Base-by-base conservation (phyloP, 2,888 invertebrate species). In the Heterodera filipjevi region DNA sequence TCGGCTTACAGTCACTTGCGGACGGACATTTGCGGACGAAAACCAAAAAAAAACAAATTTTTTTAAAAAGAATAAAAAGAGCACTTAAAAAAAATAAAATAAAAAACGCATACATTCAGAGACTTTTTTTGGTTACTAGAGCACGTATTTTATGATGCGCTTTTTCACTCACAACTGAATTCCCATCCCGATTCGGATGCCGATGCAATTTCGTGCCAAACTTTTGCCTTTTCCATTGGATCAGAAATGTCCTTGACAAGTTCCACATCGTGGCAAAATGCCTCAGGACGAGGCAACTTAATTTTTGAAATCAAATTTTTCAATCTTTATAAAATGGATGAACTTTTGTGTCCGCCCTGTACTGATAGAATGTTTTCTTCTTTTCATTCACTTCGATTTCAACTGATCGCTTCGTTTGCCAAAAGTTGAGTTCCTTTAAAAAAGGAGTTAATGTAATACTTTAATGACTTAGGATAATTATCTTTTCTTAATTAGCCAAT, bases 121-220 rank as follows among this genome's bases (percentile, higher is more conserved):
- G n/a, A n/a, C n/a, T n/a, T n/a, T n/a, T n/a, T n/a, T n/a, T n/a
- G n/a, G n/a, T n/a, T n/a, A n/a, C n/a, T n/a, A n/a, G n/a, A n/a
- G n/a, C n/a, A n/a, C n/a, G n/a, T n/a, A n/a, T n/a, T n/a, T 39
- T 10, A 6, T 39, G 10, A 10, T 39, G 5, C 39, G 39, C 39
- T 39, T 39, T 39, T 10, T 39, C 39, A 49, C 73, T 96, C 92
- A 0, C 94, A 93, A 0, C 95, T 95, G 90, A 95, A 97, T 89
- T 96, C 96, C 96, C 95, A 96, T 3, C 96, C 96, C 0, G 95
- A 95, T 90, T 96, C 96, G 0, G 95, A 95, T 0, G 86, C 85
- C 16, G 77, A 72, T 22, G 81, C 81, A 10, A 78, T 53, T 49
- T 74, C 44, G 16, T 53, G 46, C 75, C 75, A 74, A 59, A 74